Percentiles rank a stretch among this genome's conserved stretches.
These are phyloP conservation scores for Drosophila helvetica DNA, from an alignment of 2,888 invertebrate genomes.

Conservation along the genomic window DNA sequence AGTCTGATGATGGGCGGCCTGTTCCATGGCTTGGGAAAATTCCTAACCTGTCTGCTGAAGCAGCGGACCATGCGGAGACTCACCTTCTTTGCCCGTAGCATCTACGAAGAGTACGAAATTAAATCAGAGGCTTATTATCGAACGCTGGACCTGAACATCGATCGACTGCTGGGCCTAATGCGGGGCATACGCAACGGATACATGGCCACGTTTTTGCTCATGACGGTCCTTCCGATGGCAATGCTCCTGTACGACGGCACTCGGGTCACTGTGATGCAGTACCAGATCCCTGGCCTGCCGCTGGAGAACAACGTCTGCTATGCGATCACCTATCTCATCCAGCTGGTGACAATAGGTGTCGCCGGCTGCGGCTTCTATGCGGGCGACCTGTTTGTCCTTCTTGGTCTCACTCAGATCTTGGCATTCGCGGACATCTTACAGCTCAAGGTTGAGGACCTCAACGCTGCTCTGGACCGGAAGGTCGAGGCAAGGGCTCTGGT, in stretches of 20 bases:
- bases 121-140: not conserved
- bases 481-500: not conserved
- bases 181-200: constrained; percentile 49
- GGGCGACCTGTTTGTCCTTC: constrained; percentile 47
- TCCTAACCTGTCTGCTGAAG: constrained; percentile 36
- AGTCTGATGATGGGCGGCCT: constrained; percentile 57
- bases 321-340: constrained; percentile 39
- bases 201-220: constrained; percentile 29
- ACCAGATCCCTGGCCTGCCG: constrained; percentile 52
- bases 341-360: constrained; percentile 27
- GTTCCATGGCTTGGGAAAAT: constrained; percentile 33
- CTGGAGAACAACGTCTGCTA: constrained; percentile 42
- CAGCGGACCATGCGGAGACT: constrained; percentile 39
- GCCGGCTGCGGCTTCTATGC: constrained; percentile 50
- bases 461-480: constrained; percentile 39
- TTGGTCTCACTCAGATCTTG: constrained; percentile 49
- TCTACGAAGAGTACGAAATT: constrained; percentile 52
- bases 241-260: constrained; percentile 43
- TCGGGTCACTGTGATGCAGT: constrained; percentile 51
- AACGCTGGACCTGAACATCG: constrained; percentile 39
- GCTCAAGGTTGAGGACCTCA: constrained; percentile 38
- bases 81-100: not conserved
- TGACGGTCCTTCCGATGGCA: constrained; percentile 33
- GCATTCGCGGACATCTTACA: constrained; percentile 54
- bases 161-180: constrained; percentile 38